Base-by-base conservation (phyloP, 2,797 vertebrate genomes). In the Brachyalestes nurse region DNA sequence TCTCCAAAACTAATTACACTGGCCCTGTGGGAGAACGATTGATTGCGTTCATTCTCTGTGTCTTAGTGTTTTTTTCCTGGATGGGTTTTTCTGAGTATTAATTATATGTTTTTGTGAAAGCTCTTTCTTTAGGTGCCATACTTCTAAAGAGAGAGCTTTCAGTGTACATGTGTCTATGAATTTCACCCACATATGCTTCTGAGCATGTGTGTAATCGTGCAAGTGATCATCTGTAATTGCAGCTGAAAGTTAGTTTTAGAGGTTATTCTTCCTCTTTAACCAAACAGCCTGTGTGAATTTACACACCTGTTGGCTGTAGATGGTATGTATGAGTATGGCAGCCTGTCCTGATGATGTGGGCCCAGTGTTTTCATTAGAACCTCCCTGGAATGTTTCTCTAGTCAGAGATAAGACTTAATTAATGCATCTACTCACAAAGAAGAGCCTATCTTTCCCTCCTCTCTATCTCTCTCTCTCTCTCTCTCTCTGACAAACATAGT, bases 381-480 rank as follows among this genome's bases (percentile, higher is more conserved):
- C 78, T 72, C 78, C 47, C 58, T 40, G 70, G 66, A 81, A 78
- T 66, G 38, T 58, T 71, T 73, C 79, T 73, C 70, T 49, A 64
- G 47, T 25, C 23, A 55, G 53, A 78, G 83, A 84, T 84, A 84
- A 84, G 79, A 75, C 75, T 84, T 84, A 77, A 84, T 84, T 84
- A 84, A 84, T 77, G 78, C 77, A 77, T 57, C 70, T 84, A 47
- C 67, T 75, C 34, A 47, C 76, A 77, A 70, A 81, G 80, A 78
- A 67, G 62, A 74, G 74, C 47, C 34, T 60, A 13, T 60, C 19
- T 60, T 17, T 60, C 72, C 40, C 25, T 40, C 72, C 28, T 47
- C 10, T 72, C 40, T 49, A 17, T 53, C 45, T 55, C 8, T 74
- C 13, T 55, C 53, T 80, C 23, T 62, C 23, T 12, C 28, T 58